Conservation (phyloP, 2,888 invertebrate genomes). For the Mythimna lalbum region DNA sequence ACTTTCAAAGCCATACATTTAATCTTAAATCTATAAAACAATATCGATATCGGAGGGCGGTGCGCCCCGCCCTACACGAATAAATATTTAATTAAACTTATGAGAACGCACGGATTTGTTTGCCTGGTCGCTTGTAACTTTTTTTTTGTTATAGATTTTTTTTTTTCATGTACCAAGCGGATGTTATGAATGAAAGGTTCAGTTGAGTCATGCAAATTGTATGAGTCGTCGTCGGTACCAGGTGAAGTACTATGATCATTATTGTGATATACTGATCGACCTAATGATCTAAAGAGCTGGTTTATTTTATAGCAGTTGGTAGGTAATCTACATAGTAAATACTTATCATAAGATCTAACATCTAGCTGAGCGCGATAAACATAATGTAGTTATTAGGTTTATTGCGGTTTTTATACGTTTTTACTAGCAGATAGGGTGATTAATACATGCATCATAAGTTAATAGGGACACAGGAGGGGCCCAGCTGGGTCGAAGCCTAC, state of each 20-base stretch:
- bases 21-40: conserved; percentile 87
- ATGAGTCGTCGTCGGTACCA: not conserved
- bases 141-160: conserved; percentile 62
- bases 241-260: conserved; percentile 7
- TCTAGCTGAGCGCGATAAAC: too few species aligned
- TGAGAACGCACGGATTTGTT: conserved; percentile 80
- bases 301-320: not conserved
- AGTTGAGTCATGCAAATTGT: conserved; percentile 48
- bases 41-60: conserved; percentile 87
- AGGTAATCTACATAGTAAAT: too few species aligned
- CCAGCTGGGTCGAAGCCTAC: too few species aligned
- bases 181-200: conserved; percentile 63
- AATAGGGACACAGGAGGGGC: too few species aligned
- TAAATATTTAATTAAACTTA: conserved; percentile 90
- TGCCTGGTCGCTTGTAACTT: conserved; percentile 65
- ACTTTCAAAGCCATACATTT: conserved; percentile 68
- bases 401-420: too few species aligned
- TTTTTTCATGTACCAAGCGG: conserved; percentile 57
- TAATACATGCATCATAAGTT: too few species aligned
- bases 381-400: too few species aligned
- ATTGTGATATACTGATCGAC: not conserved
- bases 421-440: too few species aligned
- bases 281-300: conserved; percentile 5
- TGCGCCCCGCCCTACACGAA: conserved; percentile 85
- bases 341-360: too few species aligned